Percentiles rank a stretch among this genome's conserved stretches.
Evolutionary conservation across 23 tunicate genomes (phyloP).

Genomic region (Trididemnum clinides): DNA sequence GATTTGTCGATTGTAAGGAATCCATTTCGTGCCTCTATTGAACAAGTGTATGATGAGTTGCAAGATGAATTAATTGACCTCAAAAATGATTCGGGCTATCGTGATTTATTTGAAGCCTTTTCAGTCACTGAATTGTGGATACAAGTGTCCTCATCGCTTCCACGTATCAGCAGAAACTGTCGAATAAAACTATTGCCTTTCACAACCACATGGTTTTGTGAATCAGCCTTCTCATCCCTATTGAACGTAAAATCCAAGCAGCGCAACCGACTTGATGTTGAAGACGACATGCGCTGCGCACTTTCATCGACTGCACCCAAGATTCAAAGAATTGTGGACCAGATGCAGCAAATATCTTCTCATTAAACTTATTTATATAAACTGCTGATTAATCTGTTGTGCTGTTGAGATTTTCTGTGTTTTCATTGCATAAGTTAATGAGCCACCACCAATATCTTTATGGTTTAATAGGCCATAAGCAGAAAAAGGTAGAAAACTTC

Average conservation of each 20-base stretch:
- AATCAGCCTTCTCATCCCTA: background rate
- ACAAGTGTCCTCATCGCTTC: background rate
- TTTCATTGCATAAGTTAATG: constrained; percentile 35
- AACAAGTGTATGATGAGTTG: no score
- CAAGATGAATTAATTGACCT: no score
- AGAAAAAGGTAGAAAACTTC: constrained; percentile 28
- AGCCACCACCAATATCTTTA: constrained; percentile 27
- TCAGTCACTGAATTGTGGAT: no score
- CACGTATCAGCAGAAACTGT: constrained; percentile 18
- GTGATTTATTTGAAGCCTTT: background rate
- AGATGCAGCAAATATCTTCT: constrained; percentile 38
- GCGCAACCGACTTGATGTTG: no score
- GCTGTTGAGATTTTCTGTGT: constrained; percentile 16
- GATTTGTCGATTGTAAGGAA: background rate
- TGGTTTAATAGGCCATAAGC: constrained; percentile 38
- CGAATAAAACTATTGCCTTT: background rate
- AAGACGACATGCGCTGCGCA: no score
- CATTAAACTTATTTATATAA: constrained; percentile 18
- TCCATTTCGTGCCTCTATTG: no score
- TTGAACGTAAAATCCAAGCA: no score
- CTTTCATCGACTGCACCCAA: no score
- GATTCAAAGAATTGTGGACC: constrained; percentile 29
- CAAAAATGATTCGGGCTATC: no score
- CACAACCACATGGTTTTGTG: background rate
- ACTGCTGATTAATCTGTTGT: constrained; percentile 23